These are phyloP conservation scores for Listronotus bonariensis DNA, from an alignment of 1,140 invertebrate genomes.

Conservation along the genomic window DNA sequence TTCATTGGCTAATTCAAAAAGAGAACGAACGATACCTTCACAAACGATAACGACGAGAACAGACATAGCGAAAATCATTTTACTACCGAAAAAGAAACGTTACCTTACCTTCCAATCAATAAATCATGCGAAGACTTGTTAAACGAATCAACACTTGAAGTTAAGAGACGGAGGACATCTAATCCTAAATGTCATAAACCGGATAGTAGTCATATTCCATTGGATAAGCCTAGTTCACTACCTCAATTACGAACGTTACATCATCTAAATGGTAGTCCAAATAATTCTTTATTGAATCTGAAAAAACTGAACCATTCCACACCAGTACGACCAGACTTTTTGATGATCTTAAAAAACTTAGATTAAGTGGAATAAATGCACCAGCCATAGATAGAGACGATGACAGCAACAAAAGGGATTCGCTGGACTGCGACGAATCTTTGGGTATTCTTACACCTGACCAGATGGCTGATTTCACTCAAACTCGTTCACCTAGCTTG, in stretches of 20 bases:
- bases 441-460: conserved; percentile 83
- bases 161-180: conserved; percentile 21
- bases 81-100: background rate
- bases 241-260: conserved; percentile 25
- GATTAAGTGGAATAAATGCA: conserved; percentile 9
- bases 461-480: conserved; percentile 76
- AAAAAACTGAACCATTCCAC: conserved; percentile 6
- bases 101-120: conserved; percentile 7
- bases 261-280: background rate
- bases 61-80: background rate
- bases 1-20: conserved; percentile 10
- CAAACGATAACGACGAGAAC: conserved; percentile 1
- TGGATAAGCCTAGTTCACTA: conserved; percentile 38
- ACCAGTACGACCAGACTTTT: conserved; percentile 21
- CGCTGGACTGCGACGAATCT: conserved; percentile 66
- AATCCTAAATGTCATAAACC: conserved; percentile 2
- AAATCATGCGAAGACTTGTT: conserved; percentile 27
- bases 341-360: conserved; percentile 16
- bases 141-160: conserved; percentile 25
- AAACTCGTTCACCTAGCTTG: conserved; percentile 42
- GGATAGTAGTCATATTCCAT: background rate
- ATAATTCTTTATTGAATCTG: conserved; percentile 7
- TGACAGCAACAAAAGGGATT: conserved; percentile 47
- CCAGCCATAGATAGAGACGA: conserved; percentile 6
- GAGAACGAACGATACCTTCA: conserved; percentile 23